Base-by-base conservation (phyloP, 2,113 vertebrate species). In the Dasypus novemcinctus region DNA sequence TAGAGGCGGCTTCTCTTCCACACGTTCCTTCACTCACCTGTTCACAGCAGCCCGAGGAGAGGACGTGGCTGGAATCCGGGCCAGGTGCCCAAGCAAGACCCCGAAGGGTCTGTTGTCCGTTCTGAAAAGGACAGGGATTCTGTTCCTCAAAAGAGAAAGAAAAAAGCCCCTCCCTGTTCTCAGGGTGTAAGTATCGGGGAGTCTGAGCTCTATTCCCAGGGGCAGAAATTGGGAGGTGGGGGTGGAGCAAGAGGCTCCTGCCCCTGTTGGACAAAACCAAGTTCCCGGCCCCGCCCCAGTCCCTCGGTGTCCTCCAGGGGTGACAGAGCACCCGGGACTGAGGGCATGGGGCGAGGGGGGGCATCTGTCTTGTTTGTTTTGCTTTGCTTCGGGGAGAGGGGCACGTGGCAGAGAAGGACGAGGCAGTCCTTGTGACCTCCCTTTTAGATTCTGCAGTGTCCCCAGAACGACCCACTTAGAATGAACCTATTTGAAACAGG, bases 11-110 rank as follows among this genome's bases (percentile, higher is more conserved):
- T 6, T 6, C 1, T 87, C 95, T 96, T 29, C 80, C 38, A 29
- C 43, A 63, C n/a, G 31, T 66, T 82, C 81, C 57, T 91, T 15
- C 31, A 33, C 49, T 63, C 72, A 31, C 38, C 66, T 74, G 78
- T 68, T 69, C 76, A 46, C 98, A 99, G 99, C 98, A 31, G 98
- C 98, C 2, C 97, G 99, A 86, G 99, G 98, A 57, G 98, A 99
- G 71, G 99, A 99, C 95, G 99, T 99, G 21, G 98, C 98, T 1
- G 98, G 99, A 31, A 99, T 99, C 97, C 92, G 98, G 57, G 98
- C 98, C 21, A 99, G 99, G 95, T 99, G 99, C 96, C 99, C 99
- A 0, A 99, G 99, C 64, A 99, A 99, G 95, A 97, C 99, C 92
- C 99, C 99, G 97, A 99, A 99, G 97, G 99, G 92, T 38, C 33